Evolutionary conservation across 2,113 vertebrate genomes (phyloP), one percentile per base, ranked within the genome.

Genomic region (Climacteris rufus): DNA sequence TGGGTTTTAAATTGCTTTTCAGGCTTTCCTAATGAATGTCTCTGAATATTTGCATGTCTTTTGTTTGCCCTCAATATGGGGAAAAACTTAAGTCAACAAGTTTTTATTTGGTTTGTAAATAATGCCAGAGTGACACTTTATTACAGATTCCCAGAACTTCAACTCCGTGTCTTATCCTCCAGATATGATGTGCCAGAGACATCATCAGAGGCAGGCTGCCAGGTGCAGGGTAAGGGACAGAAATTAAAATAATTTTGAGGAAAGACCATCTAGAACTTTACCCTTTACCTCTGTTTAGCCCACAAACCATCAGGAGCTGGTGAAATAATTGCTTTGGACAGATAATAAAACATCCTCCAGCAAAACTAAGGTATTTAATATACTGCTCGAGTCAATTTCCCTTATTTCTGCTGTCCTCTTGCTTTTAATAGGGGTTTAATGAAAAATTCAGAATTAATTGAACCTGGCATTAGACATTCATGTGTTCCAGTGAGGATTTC

Each of bases 361-460:
- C 94, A 87, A 97, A 96, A 94, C 68, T 79, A 83, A 45, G 92
- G 88, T 96, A 91, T 93, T 92, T 96, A 96, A 97, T 97, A 93
- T 80, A 83, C 94, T 63, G 47, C 92, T 94, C 61, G 71, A 93
- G 93, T 96, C 92, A 83, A 82, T 96, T 96, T 83, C 79, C 94
- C 89, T 94, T 93, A 94, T 57, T 95, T 96, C 83, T 22, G 39
- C 87, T 89, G 96, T 96, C 94, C 90, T 91, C 91, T 94, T 96
- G 91, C 96, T 97, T 91, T 97, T 96, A 95, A 96, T 96, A 89
- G 93, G 66, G 60, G 92, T 94, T 95, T 97, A 97, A 97, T 95
- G 96, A 97, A 96, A 97, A 97, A 97, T 93, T 95, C 96, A 94
- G 75, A 95, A 97, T 97, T 97, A 97, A 97, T 96, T 97, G 93